Base-by-base conservation (phyloP, 1,140 invertebrate genomes). In the Streblospio benedicti region DNA sequence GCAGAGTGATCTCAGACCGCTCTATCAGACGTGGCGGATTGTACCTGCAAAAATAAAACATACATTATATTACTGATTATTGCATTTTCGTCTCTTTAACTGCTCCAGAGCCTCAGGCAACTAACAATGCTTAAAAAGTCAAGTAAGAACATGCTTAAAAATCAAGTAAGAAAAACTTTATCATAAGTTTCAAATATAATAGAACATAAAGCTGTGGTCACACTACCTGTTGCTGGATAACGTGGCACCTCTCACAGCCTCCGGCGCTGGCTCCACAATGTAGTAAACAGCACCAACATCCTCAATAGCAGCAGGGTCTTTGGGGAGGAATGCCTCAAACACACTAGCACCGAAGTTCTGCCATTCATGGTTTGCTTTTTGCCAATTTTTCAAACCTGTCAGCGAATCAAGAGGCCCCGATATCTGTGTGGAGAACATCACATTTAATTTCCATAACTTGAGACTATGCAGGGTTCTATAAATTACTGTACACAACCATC, bases 371-470 rank as follows among this genome's bases (percentile, higher is more conserved):
- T 60, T 54, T 0, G 63, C 41, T 18, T 33, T 64, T 28, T 63
- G 64, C 73, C 73, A 75, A 6, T 63, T 63, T 57, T 68, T 67
- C n/a, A 74, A 61, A 14, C 72, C 73, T 59, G 45, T 12, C n/a
- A 73, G 27, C 25, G 67, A 58, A 31, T 65, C 64, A 9, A 62
- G 30, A 25, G 55, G 41, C n/a, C n/a, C n/a, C n/a, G n/a, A n/a
- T n/a, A n/a, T n/a, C n/a, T n/a, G n/a, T n/a, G n/a, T n/a, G n/a
- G n/a, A n/a, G n/a, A n/a, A n/a, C n/a, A n/a, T n/a, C n/a, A n/a
- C n/a, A n/a, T n/a, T n/a, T n/a, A n/a, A n/a, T n/a, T n/a, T n/a
- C n/a, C n/a, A n/a, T n/a, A n/a, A n/a, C n/a, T n/a, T n/a, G n/a
- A n/a, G n/a, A n/a, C n/a, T n/a, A n/a, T n/a, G n/a, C n/a, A n/a